Evolutionary conservation across 1,140 invertebrate genomes (phyloP), one percentile per base, ranked within the genome.

Genomic region (Pygmarrhopalites habei): DNA sequence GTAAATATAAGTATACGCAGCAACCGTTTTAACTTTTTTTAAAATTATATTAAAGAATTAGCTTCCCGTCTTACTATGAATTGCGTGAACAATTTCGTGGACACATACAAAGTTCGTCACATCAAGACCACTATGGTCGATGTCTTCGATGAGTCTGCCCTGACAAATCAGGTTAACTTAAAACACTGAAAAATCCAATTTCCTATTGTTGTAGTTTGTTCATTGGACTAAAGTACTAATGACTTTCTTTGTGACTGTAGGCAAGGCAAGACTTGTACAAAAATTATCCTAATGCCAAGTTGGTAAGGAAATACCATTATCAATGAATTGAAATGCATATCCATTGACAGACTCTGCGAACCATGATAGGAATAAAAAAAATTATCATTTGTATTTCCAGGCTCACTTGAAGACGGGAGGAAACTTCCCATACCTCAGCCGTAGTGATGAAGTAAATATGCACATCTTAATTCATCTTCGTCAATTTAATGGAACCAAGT

Each of bases 321-420:
- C 77, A 94, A n/a, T 94, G 94, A 75, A 85, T 80, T 71, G 90
- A 90, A 10, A 90, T 90, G 5, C 92, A 93, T 77, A 94, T 93
- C 77, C 90, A 90, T 4, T 93, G 14, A 49, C 10, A 49, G 10
- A 23, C 25, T 25, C 1, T 25, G 5, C 21, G 3, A 14, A 46
- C 44, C n/a, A 46, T 46, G 44, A 14, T 46, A 46, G 1, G 10
- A 1, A 5, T 25, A 78, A 72, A 90, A n/a, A n/a, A n/a, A n/a
- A n/a, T n/a, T n/a, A n/a, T n/a, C n/a, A n/a, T n/a, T n/a, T n/a
- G n/a, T n/a, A n/a, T n/a, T n/a, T n/a, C n/a, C n/a, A n/a, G 63
- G 90, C 90, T 2, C 88, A 92, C 77, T 77, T 94, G 17, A 94
- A 95, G 74, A 85, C 80, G 71, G 91, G 91, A 7, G 91, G 91